Evolutionary conservation across 1,140 invertebrate genomes (phyloP).

Genomic region (Drosophila repleta): DNA sequence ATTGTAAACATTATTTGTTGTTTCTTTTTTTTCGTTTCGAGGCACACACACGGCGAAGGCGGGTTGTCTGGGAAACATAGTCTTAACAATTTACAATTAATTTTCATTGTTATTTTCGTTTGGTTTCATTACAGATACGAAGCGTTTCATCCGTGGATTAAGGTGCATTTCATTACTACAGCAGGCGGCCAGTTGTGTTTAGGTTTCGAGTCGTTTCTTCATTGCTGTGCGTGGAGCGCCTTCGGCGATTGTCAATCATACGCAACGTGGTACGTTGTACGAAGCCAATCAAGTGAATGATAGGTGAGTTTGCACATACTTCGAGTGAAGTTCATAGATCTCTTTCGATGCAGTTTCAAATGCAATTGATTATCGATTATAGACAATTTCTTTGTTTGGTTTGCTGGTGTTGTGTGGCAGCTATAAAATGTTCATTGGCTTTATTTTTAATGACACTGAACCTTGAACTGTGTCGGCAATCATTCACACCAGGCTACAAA

Average conservation of each 20-base stretch:
- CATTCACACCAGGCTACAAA: constrained; percentile 56
- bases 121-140: constrained; percentile 67
- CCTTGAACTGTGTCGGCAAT: constrained; percentile 58
- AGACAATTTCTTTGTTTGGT: constrained; percentile 2
- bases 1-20: constrained; percentile 57
- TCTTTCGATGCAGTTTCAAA: neutral
- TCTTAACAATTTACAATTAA: constrained; percentile 66
- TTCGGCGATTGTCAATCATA: constrained; percentile 63
- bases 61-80: constrained; percentile 49
- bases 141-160: constrained; percentile 60
- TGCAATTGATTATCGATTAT: constrained; percentile 28
- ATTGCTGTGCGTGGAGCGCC: constrained; percentile 13
- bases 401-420: constrained; percentile 10
- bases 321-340: constrained; percentile 7
- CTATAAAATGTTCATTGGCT: constrained; percentile 26
- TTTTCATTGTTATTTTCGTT: constrained; percentile 51
- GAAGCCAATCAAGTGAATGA: constrained; percentile 23
- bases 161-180: constrained; percentile 58
- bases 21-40: neutral
- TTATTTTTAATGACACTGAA: constrained; percentile 42
- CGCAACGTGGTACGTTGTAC: constrained; percentile 56
- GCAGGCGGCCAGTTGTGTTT: constrained; percentile 35
- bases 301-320: constrained; percentile 56
- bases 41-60: constrained; percentile 1
- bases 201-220: constrained; percentile 49